Base-by-base conservation (phyloP, 2,797 vertebrate genomes). In the Chaetophractus vellerosus region DNA sequence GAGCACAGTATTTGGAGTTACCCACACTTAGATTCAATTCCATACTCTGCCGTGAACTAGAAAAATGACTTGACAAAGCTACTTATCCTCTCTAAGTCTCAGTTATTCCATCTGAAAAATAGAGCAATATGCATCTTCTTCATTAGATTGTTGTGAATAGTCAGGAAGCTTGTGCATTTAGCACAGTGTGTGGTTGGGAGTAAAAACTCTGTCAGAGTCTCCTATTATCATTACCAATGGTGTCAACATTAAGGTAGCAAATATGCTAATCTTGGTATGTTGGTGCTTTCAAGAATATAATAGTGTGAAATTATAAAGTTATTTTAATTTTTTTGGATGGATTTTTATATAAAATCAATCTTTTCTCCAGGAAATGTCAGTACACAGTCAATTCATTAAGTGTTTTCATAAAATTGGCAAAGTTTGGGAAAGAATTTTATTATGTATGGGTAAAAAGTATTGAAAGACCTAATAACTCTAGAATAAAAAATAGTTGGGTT, bases 341-440 rank as follows among this genome's bases (percentile, higher is more conserved):
- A 31, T 36, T 88, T 6, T 82, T 82, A 33, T 3, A 52, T 74
- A 86, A 95, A 91, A 63, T 82, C 9, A 50, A 12, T 94, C 48
- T 89, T 26, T 81, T 41, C 18, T 41, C 18, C 19, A 93, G 57
- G 24, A 69, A 85, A 91, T 93, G 4, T 50, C 19, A 92, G 26
- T 18, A 64, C 23, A 57, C 2, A 28, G 36, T 87, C 12, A 69
- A 84, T 15, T 52, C 81, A 94, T 55, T 74, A 88, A 79, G 19
- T 41, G 45, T 33, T 80, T 76, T 82, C 31, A n/a, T 69, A 85
- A 61, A 66, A 38, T 1, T 78, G 9, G 78, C 11, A 95, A 72
- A 91, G 36, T 69, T 48, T 45, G 2, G 16, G 81, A 88, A 16
- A 33, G 15, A 88, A 83, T 68, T 61, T 41, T 87, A 85, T 91